These are phyloP conservation scores for Cephus nigrinus DNA, from an alignment of 2,888 invertebrate species.

Conservation along the genomic window DNA sequence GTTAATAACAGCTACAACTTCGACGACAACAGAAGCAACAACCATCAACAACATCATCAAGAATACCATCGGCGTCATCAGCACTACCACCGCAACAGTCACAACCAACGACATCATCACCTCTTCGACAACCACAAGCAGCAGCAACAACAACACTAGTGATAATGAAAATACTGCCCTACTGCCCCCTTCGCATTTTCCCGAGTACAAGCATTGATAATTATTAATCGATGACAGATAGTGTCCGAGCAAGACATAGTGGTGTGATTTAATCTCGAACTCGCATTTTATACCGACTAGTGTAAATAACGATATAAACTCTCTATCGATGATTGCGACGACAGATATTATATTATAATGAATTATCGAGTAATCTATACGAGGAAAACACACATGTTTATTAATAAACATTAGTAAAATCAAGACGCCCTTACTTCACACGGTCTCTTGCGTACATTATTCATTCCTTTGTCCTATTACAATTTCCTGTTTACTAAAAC, in stretches of 20 bases:
- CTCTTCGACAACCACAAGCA: too few relatives aligned
- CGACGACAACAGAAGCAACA: too few relatives aligned
- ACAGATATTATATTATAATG: slow-evolving; percentile 60
- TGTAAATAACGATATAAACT: slow-evolving; percentile 61
- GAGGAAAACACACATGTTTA: slow-evolving; percentile 53
- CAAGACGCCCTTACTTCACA: not conserved
- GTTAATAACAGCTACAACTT: slow-evolving; percentile 32
- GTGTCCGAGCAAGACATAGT: slow-evolving; percentile 55
- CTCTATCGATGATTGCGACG: slow-evolving; percentile 45
- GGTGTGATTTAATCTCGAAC: slow-evolving; percentile 63
- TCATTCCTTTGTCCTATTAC: not conserved
- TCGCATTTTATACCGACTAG: slow-evolving; percentile 66
- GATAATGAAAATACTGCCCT: slow-evolving; percentile 65
- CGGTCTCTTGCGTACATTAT: not conserved
- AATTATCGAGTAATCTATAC: slow-evolving; percentile 60
- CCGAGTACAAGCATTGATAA: slow-evolving; percentile 65
- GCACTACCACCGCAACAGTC: too few relatives aligned
- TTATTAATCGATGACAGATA: slow-evolving; percentile 63
- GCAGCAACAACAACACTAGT: slow-evolving; percentile 52
- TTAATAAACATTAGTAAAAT: slow-evolving; percentile 63
- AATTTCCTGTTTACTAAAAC: not conserved
- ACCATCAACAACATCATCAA: too few relatives aligned
- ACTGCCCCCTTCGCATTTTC: slow-evolving; percentile 61
- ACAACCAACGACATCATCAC: too few relatives aligned
- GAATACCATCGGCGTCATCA: too few relatives aligned